Evolutionary conservation across 2,888 invertebrate genomes (phyloP), one percentile per base, ranked within the genome.

Genomic region (Petrolisthes cinctipes): DNA sequence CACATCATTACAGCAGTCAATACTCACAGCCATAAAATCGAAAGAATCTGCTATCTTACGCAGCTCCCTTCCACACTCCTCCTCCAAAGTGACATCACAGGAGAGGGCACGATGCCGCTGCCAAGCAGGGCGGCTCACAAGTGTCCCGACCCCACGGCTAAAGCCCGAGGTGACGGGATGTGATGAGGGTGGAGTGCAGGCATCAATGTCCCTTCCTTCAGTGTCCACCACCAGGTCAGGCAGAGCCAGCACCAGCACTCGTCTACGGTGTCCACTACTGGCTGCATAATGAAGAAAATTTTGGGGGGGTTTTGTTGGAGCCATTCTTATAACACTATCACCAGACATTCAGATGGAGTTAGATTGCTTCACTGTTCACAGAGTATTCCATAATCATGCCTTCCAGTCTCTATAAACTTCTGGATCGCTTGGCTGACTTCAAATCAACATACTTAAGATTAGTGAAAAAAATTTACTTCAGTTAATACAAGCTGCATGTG

Each of bases 61-160:
- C 11, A 89, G 82, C 78, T 89, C 85, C 23, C 82, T 71, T 9
- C 89, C 89, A 76, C 85, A 23, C 61, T 89, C 89, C 6, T 82
- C 89, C n/a, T 78, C 85, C 61, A 89, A n/a, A 6, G 89, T 89
- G 56, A 89, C 89, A 61, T 89, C 89, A 89, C 89, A 89, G 20
- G 89, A 89, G 14, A 89, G 51, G 23, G 89, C 89, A 54, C 89
- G 66, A n/a, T 66, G 87, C 6, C 79, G 66, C 23, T 68, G 66
- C 87, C 87, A 87, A 5, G 87, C 80, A 51, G 87, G 87, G 5
- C 84, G 78, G n/a, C 71, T 11, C 17, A 71, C 71, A 71, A n/a
- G 71, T 11, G 71, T 11, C 20, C 71, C 6, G 20, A 75, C 17
- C 6, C 37, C 57, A 53, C 6, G 6, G 14, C 23, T 14, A 56